These are phyloP conservation scores for Anagrus nilaparvatae DNA, from an alignment of 1,140 invertebrate genomes.

Conservation along the genomic window DNA sequence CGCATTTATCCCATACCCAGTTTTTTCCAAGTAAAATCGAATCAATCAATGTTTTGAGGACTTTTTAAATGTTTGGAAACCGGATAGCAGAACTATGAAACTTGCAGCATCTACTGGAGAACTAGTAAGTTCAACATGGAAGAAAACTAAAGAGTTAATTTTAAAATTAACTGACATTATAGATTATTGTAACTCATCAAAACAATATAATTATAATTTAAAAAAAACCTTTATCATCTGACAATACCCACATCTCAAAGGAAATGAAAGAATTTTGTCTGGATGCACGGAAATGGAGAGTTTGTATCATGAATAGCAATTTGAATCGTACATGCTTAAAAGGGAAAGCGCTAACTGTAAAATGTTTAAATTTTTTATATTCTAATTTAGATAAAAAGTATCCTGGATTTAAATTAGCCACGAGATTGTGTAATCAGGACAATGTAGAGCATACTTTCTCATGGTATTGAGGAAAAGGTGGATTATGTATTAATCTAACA, in stretches of 20 bases:
- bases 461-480: too few species aligned
- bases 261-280: neutral
- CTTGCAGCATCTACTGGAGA: slow-evolving; percentile 12
- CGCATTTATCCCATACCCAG: slow-evolving; percentile 18
- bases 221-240: neutral
- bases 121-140: slow-evolving; percentile 10
- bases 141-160: slow-evolving; percentile 11
- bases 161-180: slow-evolving; percentile 15
- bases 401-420: too few species aligned
- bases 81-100: slow-evolving; percentile 9
- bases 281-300: too few species aligned
- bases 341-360: too few species aligned
- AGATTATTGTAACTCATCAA: slow-evolving; percentile 13
- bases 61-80: slow-evolving; percentile 16
- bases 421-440: too few species aligned
- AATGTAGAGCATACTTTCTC: too few species aligned
- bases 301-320: too few species aligned
- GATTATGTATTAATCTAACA: too few species aligned
- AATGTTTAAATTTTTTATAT: too few species aligned
- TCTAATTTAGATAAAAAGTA: too few species aligned
- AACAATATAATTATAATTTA: slow-evolving; percentile 1
- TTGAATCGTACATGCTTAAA: too few species aligned
- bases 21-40: slow-evolving; percentile 17
- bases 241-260: neutral
- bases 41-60: slow-evolving; percentile 19